Evolutionary conservation across 2,113 vertebrate species (phyloP).

Genomic region (Misgurnus anguillicaudatus): DNA sequence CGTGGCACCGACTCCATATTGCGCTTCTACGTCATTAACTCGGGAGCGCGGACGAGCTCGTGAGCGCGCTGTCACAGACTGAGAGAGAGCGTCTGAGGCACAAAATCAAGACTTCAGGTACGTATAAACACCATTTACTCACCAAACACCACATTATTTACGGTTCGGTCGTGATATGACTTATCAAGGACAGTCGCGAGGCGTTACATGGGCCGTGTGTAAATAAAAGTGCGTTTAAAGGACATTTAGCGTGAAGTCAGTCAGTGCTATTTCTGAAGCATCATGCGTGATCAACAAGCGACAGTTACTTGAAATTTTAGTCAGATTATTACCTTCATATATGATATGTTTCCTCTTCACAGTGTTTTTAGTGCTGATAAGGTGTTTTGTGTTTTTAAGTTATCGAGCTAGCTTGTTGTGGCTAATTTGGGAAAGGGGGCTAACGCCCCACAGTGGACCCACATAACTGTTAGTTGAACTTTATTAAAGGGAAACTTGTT

Average conservation of each 20-base stretch:
- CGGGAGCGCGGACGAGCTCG: neutral
- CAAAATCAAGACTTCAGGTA: slow-evolving; percentile 31
- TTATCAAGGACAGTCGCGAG: neutral
- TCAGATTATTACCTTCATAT: neutral
- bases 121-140: neutral
- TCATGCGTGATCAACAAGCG: slow-evolving; percentile 9
- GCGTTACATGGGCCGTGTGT: neutral
- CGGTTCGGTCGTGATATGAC: neutral
- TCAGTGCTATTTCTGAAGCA: slow-evolving; percentile 2
- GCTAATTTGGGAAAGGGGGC: slow-evolving; percentile 16
- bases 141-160: neutral
- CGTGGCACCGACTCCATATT: slow-evolving; percentile 71
- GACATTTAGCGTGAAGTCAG: slow-evolving; percentile 17
- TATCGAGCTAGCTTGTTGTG: slow-evolving; percentile 26
- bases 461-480: neutral
- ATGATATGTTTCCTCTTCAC: neutral
- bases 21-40: slow-evolving; percentile 63
- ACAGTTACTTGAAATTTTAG: neutral
- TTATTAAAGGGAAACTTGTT: neutral
- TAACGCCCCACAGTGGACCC: slow-evolving; percentile 14
- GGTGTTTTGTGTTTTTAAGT: neutral
- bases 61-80: slow-evolving; percentile 29
- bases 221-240: neutral
- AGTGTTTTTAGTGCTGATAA: neutral
- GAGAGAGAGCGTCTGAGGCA: neutral